These are phyloP conservation scores for Boulengeromyrus knoepffleri DNA, from an alignment of 2,113 vertebrate species.

Conservation along the genomic window DNA sequence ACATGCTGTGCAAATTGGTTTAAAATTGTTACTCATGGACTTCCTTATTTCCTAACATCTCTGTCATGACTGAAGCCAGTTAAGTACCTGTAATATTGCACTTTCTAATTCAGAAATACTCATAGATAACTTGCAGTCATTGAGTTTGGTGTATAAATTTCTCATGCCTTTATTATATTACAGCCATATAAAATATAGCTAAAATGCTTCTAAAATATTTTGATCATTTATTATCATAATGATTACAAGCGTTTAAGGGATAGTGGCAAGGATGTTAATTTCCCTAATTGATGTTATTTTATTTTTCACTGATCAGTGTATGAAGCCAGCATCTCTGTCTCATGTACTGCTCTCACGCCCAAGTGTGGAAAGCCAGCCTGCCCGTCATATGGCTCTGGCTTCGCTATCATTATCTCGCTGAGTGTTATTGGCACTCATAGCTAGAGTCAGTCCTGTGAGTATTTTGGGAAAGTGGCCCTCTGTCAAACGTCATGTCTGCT, in stretches of 20 bases:
- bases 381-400: not conserved
- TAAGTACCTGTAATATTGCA: not conserved
- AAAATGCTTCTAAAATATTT: not conserved
- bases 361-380: not conserved
- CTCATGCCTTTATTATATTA: not conserved
- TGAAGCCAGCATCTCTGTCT: not conserved
- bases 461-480: not conserved
- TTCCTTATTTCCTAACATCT: not conserved
- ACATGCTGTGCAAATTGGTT: not conserved
- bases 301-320: not conserved
- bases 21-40: not conserved
- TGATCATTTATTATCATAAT: not conserved
- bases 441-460: slow-evolving; percentile 6
- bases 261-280: not conserved
- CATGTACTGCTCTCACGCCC: not conserved
- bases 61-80: not conserved
- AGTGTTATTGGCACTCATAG: not conserved
- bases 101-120: not conserved
- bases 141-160: not conserved
- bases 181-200: not conserved
- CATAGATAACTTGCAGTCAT: not conserved
- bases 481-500: not conserved
- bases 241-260: not conserved
- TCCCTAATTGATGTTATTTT: not conserved
- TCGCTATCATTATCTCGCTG: not conserved